Percentiles rank a stretch among this genome's conserved stretches.
Evolutionary conservation across 1,140 invertebrate species (phyloP).

Genomic region (Sesamia nonagrioides): DNA sequence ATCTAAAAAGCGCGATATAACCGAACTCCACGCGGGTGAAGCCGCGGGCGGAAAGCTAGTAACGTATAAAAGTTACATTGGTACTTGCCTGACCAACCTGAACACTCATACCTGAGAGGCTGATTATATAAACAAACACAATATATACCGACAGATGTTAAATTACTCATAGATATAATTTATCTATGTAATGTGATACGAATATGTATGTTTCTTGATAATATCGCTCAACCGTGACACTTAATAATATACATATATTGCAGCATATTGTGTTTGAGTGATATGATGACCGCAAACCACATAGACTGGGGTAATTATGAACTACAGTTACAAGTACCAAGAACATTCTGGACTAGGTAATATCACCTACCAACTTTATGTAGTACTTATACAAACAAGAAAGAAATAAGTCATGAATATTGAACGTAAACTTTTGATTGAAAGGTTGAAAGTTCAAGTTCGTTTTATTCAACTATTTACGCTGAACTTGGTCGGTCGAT

Average conservation of each 20-base stretch:
- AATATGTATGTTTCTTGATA: not conserved
- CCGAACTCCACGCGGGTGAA: too few species aligned
- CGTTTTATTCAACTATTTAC: not conserved
- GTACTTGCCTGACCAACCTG: too few species aligned
- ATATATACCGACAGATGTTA: too few species aligned
- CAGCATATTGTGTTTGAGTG: not conserved
- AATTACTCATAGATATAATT: too few species aligned
- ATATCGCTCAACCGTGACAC: not conserved
- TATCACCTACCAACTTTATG: not conserved
- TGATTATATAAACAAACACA: too few species aligned
- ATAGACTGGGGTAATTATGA: not conserved
- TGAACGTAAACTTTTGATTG: constrained; percentile 25
- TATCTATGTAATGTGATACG: too few species aligned
- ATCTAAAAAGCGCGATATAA: too few species aligned
- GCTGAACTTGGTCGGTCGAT: not conserved
- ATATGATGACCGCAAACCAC: not conserved
- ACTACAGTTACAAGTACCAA: not conserved
- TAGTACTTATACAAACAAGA: not conserved
- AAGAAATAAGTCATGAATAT: constrained; percentile 16
- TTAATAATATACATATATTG: not conserved
- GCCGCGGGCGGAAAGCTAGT: too few species aligned
- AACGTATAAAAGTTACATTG: too few species aligned
- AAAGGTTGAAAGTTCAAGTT: constrained; percentile 14
- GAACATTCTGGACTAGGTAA: not conserved
- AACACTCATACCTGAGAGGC: too few species aligned